These are phyloP conservation scores for Ptyas mucosa DNA, from an alignment of 2,113 vertebrate genomes.

Conservation along the genomic window DNA sequence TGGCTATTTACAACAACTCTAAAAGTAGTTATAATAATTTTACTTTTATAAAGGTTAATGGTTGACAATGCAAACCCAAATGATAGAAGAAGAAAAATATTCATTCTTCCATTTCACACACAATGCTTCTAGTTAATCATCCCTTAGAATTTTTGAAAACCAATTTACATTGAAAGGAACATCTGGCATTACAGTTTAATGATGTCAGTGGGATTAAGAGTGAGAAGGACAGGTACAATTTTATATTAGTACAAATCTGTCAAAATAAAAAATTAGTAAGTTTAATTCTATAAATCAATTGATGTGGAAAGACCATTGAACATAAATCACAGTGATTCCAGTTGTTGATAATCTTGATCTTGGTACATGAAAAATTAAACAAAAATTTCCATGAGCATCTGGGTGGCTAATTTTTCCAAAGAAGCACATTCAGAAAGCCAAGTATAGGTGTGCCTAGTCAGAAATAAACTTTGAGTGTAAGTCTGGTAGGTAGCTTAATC, in stretches of 20 bases:
- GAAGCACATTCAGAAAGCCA: background rate
- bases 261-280: background rate
- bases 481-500: background rate
- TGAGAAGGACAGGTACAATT: background rate
- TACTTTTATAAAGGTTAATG: slow-evolving; percentile 15
- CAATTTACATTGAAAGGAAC: slow-evolving; percentile 10
- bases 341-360: background rate
- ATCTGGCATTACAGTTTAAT: background rate
- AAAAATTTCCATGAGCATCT: background rate
- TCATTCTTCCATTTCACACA: background rate
- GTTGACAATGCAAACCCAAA: background rate
- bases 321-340: background rate
- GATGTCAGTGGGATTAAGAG: background rate
- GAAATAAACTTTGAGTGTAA: background rate
- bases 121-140: background rate
- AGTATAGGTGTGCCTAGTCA: background rate
- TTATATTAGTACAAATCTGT: background rate
- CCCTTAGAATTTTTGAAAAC: slow-evolving; percentile 1
- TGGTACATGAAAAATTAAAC: background rate
- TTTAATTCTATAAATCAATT: background rate
- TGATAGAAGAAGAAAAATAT: slow-evolving; percentile 2
- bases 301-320: background rate
- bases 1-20: background rate
- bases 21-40: background rate
- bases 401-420: background rate